Evolutionary conservation across 1,140 invertebrate genomes (phyloP), one percentile per base, ranked within the genome.

Genomic region (roundworm (Caenorhabditis elegans)): DNA sequence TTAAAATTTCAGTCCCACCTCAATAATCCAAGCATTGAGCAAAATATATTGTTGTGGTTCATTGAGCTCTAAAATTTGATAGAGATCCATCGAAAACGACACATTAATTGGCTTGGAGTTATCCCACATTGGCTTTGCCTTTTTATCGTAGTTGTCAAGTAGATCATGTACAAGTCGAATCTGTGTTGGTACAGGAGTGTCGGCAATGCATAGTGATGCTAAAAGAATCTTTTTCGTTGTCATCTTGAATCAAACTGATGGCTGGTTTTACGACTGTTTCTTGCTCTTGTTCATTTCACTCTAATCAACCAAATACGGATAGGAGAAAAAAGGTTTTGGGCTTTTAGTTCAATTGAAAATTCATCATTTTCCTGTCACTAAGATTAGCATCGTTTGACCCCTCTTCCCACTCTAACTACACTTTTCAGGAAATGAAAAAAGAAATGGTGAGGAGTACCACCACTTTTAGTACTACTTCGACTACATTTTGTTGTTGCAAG

Each of bases 31-130:
- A 3, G 88, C 85, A 65, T 89, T 89, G 5, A 89, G 79, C 26
- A 89, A 65, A 55, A 89, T 84, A 81, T 86, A 89, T 82, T 89
- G 88, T 76, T 86, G 83, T 19, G 88, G 88, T 75, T 89, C 88
- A 80, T 89, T 89, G 88, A 89, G 76, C 80, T 89, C 87, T 17
- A 89, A 70, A 36, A 89, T 87, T 79, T 89, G 88, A 81, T 89
- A 89, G n/a, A 89, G 76, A 77, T 89, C 88, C 86, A 89, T 89
- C 34, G 80, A 83, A 53, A 89, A 89, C 11, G 87, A 89, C 15
- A 89, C 88, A 49, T 88, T 88, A 4, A 89, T 83, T 84, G 87
- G 83, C 79, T 83, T 47, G 17, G 34, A 77, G 70, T 84, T 86
- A 70, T 88, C 87, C 87, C 87, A 88, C 15, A 88, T 88, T 8